Conservation (phyloP, 2,797 vertebrate genomes). For the Leptodactylus fallax region DNA sequence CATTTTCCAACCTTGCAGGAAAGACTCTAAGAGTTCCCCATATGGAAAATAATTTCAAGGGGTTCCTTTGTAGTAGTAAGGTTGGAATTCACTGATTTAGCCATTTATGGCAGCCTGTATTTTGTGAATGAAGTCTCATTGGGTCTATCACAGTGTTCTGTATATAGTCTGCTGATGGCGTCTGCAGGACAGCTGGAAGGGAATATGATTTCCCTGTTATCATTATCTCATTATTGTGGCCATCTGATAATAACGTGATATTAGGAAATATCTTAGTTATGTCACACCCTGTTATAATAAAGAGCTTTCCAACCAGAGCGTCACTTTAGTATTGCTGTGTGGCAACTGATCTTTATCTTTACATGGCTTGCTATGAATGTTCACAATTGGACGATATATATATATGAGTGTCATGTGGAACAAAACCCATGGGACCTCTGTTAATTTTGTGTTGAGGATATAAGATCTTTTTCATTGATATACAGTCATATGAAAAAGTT, state of each 20-base stretch:
- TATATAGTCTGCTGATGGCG: too few species aligned
- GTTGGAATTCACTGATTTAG: too few species aligned
- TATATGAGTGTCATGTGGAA: neutral
- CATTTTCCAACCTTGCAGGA: too few species aligned
- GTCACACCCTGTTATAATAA: neutral
- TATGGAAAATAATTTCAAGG: too few species aligned
- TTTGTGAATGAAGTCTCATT: too few species aligned
- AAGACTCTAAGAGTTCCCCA: too few species aligned
- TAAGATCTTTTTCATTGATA: neutral
- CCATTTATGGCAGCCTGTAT: neutral
- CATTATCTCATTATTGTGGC: neutral
- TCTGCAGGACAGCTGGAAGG: too few species aligned
- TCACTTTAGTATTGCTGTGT: neutral
- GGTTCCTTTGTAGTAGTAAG: too few species aligned
- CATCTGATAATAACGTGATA: neutral
- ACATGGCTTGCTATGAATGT: neutral
- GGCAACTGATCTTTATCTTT: neutral
- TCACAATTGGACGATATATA: neutral
- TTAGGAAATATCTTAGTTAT: neutral
- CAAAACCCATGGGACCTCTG: neutral
- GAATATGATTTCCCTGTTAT: neutral
- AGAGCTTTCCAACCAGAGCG: neutral
- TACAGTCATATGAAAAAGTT: too few species aligned
- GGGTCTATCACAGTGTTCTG: too few species aligned
- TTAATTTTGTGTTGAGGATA: neutral